Evolutionary conservation across 2,888 invertebrate species (phyloP).

Genomic region (Vesta saturnalis): DNA sequence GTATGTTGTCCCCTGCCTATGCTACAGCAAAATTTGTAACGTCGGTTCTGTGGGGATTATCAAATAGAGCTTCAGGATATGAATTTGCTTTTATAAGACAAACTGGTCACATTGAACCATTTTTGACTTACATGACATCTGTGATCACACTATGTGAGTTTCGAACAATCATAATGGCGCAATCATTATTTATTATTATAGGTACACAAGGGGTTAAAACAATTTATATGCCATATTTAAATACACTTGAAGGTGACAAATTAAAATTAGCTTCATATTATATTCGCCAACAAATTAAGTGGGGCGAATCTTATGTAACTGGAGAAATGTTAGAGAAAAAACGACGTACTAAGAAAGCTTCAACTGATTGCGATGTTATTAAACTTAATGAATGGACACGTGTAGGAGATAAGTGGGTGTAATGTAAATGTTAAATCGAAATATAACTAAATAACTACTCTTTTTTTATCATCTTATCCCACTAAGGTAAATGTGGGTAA

Average conservation of each 20-base stretch:
- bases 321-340: conserved; percentile 40
- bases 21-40: conserved; percentile 55
- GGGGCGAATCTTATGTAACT: conserved; percentile 54
- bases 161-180: not conserved
- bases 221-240: conserved; percentile 57
- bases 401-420: conserved; percentile 18
- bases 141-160: conserved; percentile 53
- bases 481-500: too few species aligned
- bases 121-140: conserved; percentile 58
- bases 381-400: not conserved
- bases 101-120: conserved; percentile 54
- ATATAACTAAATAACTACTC: too few species aligned
- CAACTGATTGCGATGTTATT: not conserved
- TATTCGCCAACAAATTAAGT: conserved; percentile 51
- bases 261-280: conserved; percentile 51
- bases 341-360: not conserved
- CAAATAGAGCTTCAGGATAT: conserved; percentile 51
- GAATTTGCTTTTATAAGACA: conserved; percentile 59
- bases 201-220: conserved; percentile 55
- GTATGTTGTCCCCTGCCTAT: conserved; percentile 52
- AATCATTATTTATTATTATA: conserved; percentile 29
- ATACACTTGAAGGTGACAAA: conserved; percentile 50
- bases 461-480: too few species aligned
- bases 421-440: too few species aligned
- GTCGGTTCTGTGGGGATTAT: conserved; percentile 52